Base-by-base conservation (phyloP, 2,113 vertebrate species). In the Thoracochromis brauschi region DNA sequence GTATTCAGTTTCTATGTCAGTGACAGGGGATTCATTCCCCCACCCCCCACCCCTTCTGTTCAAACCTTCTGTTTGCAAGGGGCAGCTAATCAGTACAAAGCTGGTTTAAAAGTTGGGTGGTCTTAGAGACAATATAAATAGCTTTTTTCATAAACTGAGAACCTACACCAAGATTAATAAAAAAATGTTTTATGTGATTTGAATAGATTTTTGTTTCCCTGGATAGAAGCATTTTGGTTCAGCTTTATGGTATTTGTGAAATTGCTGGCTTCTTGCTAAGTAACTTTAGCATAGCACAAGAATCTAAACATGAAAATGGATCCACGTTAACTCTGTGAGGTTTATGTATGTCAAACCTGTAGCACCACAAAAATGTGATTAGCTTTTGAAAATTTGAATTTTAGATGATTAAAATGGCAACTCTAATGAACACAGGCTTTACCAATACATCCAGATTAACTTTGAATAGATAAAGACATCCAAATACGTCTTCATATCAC, bases 211-310 rank as follows among this genome's bases (percentile, higher is more conserved):
- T 42, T 42, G 38, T 71, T 42, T 63, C 58, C 31, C 12, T 73
- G 21, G 38, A 45, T 73, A 73, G 21, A 73, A 17, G 21, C 16
- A 26, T 45, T 45, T 73, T 17, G 14, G 71, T 75, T 75, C 40
- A 47, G 14, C 71, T 47, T 75, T 45, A 75, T 75, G 40, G 13
- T 29, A 75, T 47, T 75, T 47, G 71, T 75, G 24, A 29, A 45
- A 47, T 9, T 75, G 6, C 71, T 47, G 40, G 24, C 40, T 47
- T 29, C 24, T 45, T 75, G 3, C 4, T 31, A 49, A 49, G 42
- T 19, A 31, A 49, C 24, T 75, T 29, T 49, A 49, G 42, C 9
- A 17, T 17, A 12, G 42, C 26, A 31, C 42, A 49, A 31, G 42
- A 78, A 31, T 78, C 71, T 19, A 78, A 78, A 49, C 26, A 31